Conservation (phyloP, 2,888 invertebrate genomes). For the Nyleta sp. region DNA sequence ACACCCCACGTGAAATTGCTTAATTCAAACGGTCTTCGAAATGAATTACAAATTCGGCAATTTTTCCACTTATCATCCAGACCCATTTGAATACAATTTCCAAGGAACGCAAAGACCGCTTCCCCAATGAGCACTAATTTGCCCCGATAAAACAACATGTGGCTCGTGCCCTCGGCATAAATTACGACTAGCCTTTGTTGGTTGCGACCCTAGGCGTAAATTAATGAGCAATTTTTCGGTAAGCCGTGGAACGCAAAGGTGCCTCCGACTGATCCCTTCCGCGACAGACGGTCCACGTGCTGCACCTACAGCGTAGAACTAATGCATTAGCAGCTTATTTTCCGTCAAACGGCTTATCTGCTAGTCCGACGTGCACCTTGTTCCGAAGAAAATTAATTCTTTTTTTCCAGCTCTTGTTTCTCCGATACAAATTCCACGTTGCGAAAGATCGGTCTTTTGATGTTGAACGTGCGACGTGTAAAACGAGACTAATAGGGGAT, state of each 20-base stretch:
- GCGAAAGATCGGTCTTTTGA: too few relatives aligned
- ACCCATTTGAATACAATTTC: constrained; percentile 27
- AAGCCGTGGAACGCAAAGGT: constrained; percentile 71
- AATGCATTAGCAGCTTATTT: constrained; percentile 68
- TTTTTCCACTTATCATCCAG: constrained; percentile 5
- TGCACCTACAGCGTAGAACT: constrained; percentile 63
- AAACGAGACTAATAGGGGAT: constrained; percentile 4
- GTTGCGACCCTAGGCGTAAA: constrained; percentile 66
- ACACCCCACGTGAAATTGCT: too few relatives aligned
- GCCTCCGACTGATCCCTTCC: constrained; percentile 60
- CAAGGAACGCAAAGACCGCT: constrained; percentile 2
- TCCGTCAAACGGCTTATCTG: constrained; percentile 44
- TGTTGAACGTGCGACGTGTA: constrained; percentile 5
- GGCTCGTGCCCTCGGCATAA: constrained; percentile 40
- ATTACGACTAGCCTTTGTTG: constrained; percentile 48
- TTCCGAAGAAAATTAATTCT: constrained; percentile 16
- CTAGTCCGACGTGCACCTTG: constrained; percentile 17
- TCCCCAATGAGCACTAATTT: constrained; percentile 29
- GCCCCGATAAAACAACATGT: constrained; percentile 44
- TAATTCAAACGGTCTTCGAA: too few relatives aligned
- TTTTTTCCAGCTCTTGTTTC: constrained; percentile 6
- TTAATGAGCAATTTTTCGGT: constrained; percentile 72
- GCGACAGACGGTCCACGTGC: constrained; percentile 74
- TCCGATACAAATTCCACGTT: not conserved
- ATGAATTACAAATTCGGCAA: not conserved